Conservation (phyloP, 2,113 vertebrate genomes). For the Spea multiplicata region DNA sequence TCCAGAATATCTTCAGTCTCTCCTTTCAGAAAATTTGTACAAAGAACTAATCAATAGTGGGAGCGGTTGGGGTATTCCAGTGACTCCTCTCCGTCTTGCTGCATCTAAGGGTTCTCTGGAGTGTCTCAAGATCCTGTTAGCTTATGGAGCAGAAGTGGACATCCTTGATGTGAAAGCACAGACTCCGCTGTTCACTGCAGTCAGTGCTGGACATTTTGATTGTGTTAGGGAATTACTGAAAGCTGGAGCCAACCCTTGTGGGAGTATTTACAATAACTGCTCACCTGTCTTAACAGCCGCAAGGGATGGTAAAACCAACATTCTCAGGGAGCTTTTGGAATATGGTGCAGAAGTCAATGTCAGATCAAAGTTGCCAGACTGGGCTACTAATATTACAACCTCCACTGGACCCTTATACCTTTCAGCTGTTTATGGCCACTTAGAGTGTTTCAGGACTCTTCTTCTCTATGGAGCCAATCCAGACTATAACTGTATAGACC, state of each 20-base stretch:
- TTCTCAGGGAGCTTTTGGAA: slow-evolving; percentile 76
- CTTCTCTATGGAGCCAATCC: slow-evolving; percentile 85
- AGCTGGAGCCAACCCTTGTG: slow-evolving; percentile 79
- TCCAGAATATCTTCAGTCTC: slow-evolving; percentile 63
- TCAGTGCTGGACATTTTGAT: slow-evolving; percentile 81
- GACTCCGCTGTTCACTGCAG: slow-evolving; percentile 88
- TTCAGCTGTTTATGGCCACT: slow-evolving; percentile 80
- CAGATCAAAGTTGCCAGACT: slow-evolving; percentile 73
- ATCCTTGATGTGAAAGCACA: slow-evolving; percentile 89
- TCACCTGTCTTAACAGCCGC: slow-evolving; percentile 83
- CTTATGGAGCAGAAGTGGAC: slow-evolving; percentile 85
- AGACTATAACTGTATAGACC: slow-evolving; percentile 85
- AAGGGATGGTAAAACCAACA: slow-evolving; percentile 73
- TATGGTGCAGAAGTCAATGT: slow-evolving; percentile 80
- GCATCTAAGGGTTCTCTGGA: slow-evolving; percentile 73
- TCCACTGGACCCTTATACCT: slow-evolving; percentile 88
- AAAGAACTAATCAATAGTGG: slow-evolving; percentile 74
- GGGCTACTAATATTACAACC: slow-evolving; percentile 73
- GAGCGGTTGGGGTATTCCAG: slow-evolving; percentile 87
- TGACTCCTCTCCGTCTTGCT: slow-evolving; percentile 81
- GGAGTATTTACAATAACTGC: slow-evolving; percentile 87
- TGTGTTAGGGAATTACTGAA: slow-evolving; percentile 80
- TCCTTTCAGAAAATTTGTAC: slow-evolving; percentile 78
- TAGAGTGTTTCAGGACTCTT: slow-evolving; percentile 84
- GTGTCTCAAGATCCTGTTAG: slow-evolving; percentile 79